Evolutionary conservation across 2,113 vertebrate species (phyloP), one percentile per base, ranked within the genome.

Genomic region (Phyllostomus discolor): DNA sequence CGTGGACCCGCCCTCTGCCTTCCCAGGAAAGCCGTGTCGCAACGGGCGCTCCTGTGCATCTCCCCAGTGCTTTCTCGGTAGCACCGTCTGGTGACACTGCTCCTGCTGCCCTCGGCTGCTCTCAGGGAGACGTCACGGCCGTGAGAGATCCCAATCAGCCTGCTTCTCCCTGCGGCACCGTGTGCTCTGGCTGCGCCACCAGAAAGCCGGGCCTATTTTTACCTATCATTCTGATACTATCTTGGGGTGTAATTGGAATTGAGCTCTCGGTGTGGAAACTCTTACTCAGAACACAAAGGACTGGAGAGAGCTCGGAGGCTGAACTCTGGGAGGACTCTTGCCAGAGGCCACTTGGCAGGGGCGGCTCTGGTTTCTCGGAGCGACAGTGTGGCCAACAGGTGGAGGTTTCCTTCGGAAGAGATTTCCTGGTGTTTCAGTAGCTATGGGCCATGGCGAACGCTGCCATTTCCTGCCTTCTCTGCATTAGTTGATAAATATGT

Each of bases 201-300:
- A 70, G 96, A 94, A 94, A 83, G 20, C 73, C 41, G 24, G 75
- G 81, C 64, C 89, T 95, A 86, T 93, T 88, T 97, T 97, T 97
- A 96, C 88, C 97, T 96, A 88, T 91, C 94, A 64, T 94, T 91
- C n/a, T 89, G 97, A 98, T 98, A n/a, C 76, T 96, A 97, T 98
- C 97, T 96, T 33, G 41, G 78, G 84, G 69, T 84, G n/a, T 97
- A 97, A 95, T 91, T 96, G 97, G 97, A 98, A 97, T 59, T 73
- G 93, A 89, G 89, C 78, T 82, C 76, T 93, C 66, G 19, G 70
- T 96, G 96, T 97, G 91, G 96, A 96, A 97, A 97, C 75, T 96
- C 85, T 97, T 96, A 93, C 94, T 97, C 67, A 96, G 96, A 97
- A 95, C 82, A 96, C 78, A 83, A 90, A 94, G 79, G 85, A 35